Percentiles rank a stretch among this genome's conserved stretches.
phyloP scores from a whole-genome alignment of 2,113 vertebrate genomes.

The Anhinga rufa region DNA sequence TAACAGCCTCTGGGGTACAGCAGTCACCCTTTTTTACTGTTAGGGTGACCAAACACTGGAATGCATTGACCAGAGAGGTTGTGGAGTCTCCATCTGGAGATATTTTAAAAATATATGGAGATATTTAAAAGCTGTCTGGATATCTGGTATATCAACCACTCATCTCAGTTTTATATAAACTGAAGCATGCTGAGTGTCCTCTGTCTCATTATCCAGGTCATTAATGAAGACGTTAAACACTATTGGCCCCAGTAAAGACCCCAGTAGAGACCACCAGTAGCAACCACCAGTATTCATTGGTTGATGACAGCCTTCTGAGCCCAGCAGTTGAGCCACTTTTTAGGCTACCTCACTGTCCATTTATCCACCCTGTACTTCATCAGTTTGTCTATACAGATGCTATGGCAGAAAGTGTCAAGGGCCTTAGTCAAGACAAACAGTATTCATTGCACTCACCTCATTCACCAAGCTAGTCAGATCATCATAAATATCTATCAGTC shows the following conservation, averaged over 20 bases:
- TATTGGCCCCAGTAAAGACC: neutral
- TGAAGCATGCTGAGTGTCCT: neutral
- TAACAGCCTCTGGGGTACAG: neutral
- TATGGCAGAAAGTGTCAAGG: neutral
- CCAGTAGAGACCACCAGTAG: neutral
- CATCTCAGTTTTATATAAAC: neutral
- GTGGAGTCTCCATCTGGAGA: neutral
- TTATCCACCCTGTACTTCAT: neutral
- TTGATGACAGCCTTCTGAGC: neutral
- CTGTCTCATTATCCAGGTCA: too few species aligned
- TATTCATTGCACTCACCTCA: neutral
- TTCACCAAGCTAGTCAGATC: neutral
- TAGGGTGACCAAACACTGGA: neutral
- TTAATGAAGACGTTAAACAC: neutral
- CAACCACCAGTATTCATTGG: neutral
- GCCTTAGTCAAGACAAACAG: neutral
- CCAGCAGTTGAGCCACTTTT: neutral
- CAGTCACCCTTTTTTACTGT: neutral
- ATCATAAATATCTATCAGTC: neutral
- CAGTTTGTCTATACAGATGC: neutral
- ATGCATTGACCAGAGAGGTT: rapidly evolving
- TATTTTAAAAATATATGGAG: neutral
- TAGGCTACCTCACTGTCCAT: too few species aligned
- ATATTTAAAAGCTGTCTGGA: neutral
- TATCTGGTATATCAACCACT: neutral